Evolutionary conservation across 1,140 invertebrate species (phyloP), one percentile per base, ranked within the genome.

Genomic region (Cardiocondyla obscurior): DNA sequence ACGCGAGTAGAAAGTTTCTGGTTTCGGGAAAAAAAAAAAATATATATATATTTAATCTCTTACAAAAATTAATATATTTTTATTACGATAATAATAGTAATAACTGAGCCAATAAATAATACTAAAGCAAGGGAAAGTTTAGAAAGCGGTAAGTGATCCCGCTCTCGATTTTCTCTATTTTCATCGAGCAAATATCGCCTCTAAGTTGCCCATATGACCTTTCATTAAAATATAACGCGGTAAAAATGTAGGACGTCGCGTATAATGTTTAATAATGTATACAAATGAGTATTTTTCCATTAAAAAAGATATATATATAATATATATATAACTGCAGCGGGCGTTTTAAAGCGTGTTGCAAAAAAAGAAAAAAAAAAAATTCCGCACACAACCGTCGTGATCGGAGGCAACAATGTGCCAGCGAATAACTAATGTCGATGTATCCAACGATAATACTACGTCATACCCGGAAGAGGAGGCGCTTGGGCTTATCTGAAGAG

Each of bases 401-500:
- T 67, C 33, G 74, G 7, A 3, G 33, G 22, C 25, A 65, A 86
- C 77, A 58, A 82, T 85, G 53, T 25, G 22, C 44, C 30, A 44
- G 70, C 53, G 51, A 74, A 39, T 22, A 53, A 53, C 46, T 30
- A 22, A 7, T 3, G 36, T 83, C 82, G 58, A 73, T 44, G 36
- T 22, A 57, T 30, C 30, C 36, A 72, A 44, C 84, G 85, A 69
- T 85, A 83, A 86, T 77, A 81, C 33, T n/a, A 12, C 19, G 28
- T n/a, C 51, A 42, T 53, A 42, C n/a, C 65, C 74, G 55, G 70
- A 76, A 36, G 49, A 58, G 46, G 49, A 76, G 49, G 51, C 55
- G 79, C 58, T 16, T 36, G 22, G 8, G 84, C 70, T 86, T 86
- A 86, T 86, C 85, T 82, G 64, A 83, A 60, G 62, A 83, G 55